A percentile compares a stretch with the other conserved stretches of the same genome.
phyloP scores from a whole-genome alignment of 2,888 invertebrate genomes.

The Pollenia griseotomentosa region DNA sequence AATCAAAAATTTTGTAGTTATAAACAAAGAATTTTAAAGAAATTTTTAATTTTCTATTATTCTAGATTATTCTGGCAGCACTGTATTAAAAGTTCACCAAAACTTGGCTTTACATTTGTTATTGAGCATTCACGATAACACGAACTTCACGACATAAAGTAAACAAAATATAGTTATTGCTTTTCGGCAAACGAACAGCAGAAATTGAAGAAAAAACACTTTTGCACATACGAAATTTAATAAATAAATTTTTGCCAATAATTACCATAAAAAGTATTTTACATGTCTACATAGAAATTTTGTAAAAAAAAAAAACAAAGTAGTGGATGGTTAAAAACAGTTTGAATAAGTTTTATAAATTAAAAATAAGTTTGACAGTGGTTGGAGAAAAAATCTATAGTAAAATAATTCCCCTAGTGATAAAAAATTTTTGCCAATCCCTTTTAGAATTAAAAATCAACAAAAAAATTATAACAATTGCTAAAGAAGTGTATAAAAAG shows the following conservation, averaged over 20 bases:
- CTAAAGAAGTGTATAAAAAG: background rate
- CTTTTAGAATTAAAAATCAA: slow-evolving; percentile 22
- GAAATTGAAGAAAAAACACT: background rate
- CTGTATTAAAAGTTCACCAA: background rate
- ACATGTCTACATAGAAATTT: background rate
- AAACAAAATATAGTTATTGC: slow-evolving; percentile 43
- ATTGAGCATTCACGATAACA: slow-evolving; percentile 37
- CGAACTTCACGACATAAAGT: slow-evolving; percentile 51
- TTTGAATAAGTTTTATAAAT: background rate
- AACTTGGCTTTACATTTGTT: slow-evolving; percentile 27
- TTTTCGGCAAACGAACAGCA: slow-evolving; percentile 51
- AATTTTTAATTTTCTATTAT: no score
- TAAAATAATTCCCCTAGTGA: slow-evolving; percentile 28
- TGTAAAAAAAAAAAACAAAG: background rate
- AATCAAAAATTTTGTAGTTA: background rate
- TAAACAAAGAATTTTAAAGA: no score
- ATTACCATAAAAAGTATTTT: slow-evolving; percentile 3
- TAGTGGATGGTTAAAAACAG: slow-evolving; percentile 1
- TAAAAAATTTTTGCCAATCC: slow-evolving; percentile 40
- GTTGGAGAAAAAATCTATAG: slow-evolving; percentile 42
- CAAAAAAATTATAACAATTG: background rate
- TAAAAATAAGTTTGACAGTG: slow-evolving; percentile 30
- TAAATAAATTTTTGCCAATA: background rate
- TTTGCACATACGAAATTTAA: background rate
- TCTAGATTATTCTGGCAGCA: slow-evolving; percentile 19